A percentile compares a stretch with the other conserved stretches of the same genome.
Conservation (phyloP, 2,113 vertebrate genomes). For the Prunella himalayana region DNA sequence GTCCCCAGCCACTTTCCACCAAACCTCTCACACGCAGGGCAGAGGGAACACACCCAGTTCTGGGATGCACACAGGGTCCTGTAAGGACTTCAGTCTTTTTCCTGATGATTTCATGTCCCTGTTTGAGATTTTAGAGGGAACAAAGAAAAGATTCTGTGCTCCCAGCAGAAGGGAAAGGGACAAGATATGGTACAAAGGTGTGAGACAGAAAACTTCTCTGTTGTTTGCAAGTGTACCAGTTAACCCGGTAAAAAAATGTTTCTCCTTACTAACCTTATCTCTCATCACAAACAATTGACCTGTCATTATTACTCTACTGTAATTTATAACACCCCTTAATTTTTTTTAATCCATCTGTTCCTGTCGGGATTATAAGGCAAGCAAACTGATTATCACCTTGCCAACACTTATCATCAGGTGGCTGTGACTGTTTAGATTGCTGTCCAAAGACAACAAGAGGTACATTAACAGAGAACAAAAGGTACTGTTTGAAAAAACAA, state of each 20-base stretch:
- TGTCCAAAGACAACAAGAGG: constrained; percentile 10
- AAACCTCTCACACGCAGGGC: background rate
- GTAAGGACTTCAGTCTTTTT: background rate
- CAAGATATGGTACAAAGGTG: background rate
- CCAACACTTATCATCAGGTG: constrained; percentile 15
- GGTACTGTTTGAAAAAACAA: constrained; percentile 35
- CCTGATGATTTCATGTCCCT: background rate
- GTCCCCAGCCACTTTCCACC: background rate
- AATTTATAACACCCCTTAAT: background rate
- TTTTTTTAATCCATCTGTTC: background rate
- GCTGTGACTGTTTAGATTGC: background rate
- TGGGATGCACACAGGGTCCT: background rate
- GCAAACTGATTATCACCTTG: constrained; percentile 38
- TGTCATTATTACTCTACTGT: background rate
- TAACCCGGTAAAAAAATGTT: background rate
- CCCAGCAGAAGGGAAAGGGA: background rate
- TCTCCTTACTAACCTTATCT: background rate
- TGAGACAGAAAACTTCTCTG: background rate
- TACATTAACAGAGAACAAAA: constrained; percentile 52
- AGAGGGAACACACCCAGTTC: background rate
- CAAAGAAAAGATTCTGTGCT: background rate
- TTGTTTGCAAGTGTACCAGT: background rate
- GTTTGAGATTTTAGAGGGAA: background rate
- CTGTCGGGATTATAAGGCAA: background rate
- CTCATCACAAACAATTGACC: background rate